Conservation (phyloP, 2,888 invertebrate species). For the Neuroscelio doddi region DNA sequence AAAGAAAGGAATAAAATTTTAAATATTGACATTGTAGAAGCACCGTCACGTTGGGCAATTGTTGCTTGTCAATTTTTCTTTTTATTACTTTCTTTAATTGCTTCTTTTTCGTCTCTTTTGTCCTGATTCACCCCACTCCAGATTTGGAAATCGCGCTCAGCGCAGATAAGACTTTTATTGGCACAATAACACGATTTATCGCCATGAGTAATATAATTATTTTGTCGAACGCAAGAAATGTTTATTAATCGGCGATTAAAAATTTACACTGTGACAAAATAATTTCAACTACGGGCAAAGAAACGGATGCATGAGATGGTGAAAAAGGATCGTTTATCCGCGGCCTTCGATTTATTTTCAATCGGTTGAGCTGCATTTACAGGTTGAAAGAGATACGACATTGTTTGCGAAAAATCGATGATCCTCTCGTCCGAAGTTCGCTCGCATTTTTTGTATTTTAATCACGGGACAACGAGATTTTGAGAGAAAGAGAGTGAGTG, state of each 20-base stretch:
- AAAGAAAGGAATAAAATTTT: constrained; percentile 62
- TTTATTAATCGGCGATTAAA: no score
- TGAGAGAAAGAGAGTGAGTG: constrained; percentile 37
- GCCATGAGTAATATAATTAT: background rate
- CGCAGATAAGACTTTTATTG: no score
- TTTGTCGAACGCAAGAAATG: no score
- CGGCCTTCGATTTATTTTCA: background rate
- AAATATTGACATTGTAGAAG: constrained; percentile 59
- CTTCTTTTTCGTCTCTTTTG: constrained; percentile 8
- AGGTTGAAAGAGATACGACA: background rate
- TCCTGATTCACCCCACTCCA: constrained; percentile 3
- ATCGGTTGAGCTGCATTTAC: constrained; percentile 6
- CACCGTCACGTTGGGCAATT: constrained; percentile 20
- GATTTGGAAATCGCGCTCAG: background rate
- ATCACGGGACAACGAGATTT: constrained; percentile 47
- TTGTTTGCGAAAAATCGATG: constrained; percentile 4
- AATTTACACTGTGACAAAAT: no score
- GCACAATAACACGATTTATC: background rate
- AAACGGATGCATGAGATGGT: no score
- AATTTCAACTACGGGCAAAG: no score
- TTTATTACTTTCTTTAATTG: constrained; percentile 24
- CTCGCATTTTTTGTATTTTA: constrained; percentile 40
- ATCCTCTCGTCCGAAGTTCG: constrained; percentile 20
- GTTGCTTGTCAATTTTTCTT: constrained; percentile 30
- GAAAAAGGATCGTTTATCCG: background rate